Evolutionary conservation across 2,888 invertebrate genomes (phyloP).

Genomic region (Meteorus cinctellus): DNA sequence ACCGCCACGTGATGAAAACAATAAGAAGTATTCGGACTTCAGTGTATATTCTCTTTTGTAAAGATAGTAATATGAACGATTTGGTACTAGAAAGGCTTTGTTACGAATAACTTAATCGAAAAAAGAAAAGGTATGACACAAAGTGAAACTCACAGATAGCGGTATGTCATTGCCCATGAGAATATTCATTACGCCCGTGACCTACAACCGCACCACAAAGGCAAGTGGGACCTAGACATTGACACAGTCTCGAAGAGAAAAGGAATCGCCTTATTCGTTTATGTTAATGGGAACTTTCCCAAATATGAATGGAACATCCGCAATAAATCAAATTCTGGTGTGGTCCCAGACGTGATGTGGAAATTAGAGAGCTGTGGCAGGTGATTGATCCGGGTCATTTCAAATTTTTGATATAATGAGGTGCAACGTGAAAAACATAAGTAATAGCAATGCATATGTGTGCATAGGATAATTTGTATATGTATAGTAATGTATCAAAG

Average conservation of each 20-base stretch:
- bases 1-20: no score
- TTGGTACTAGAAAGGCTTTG: neutral
- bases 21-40: neutral
- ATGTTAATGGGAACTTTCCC: constrained; percentile 48
- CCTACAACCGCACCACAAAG: constrained; percentile 49
- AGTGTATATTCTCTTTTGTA: neutral
- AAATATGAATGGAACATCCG: constrained; percentile 40
- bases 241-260: constrained; percentile 46
- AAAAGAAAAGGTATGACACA: constrained; percentile 19
- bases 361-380: constrained; percentile 29
- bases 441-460: neutral
- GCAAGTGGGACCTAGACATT: constrained; percentile 64
- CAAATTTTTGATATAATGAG: constrained; percentile 3
- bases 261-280: constrained; percentile 32
- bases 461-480: neutral
- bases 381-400: constrained; percentile 27
- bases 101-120: constrained; percentile 26
- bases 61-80: neutral
- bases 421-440: neutral
- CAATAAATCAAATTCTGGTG: constrained; percentile 23
- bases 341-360: constrained; percentile 17
- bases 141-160: constrained; percentile 45
- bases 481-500: neutral
- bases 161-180: constrained; percentile 13
- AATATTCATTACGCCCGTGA: constrained; percentile 46